Conservation (phyloP, 2,888 invertebrate genomes). For the Drosophila sordidula region DNA sequence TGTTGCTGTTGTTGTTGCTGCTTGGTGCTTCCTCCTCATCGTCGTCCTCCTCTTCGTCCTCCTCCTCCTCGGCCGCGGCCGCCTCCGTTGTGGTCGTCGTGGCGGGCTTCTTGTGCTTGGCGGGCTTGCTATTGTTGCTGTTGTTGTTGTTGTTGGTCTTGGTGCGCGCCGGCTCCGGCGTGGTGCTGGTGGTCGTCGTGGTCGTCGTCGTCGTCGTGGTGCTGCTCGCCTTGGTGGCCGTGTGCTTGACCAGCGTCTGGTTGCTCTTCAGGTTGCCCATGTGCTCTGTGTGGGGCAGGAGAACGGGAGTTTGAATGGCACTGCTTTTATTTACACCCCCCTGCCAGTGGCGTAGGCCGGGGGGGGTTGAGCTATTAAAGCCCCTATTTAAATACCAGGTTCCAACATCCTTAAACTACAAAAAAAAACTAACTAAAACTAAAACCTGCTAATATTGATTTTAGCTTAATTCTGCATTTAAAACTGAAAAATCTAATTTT, state of each 20-base stretch:
- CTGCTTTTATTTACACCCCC: background rate
- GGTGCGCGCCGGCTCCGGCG: constrained; percentile 79
- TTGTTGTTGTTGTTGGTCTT: constrained; percentile 72
- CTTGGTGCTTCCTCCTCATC: constrained; percentile 51
- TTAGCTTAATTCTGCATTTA: too few relatives aligned
- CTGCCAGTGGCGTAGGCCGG: too few relatives aligned
- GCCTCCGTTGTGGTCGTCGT: constrained; percentile 74
- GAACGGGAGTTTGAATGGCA: background rate
- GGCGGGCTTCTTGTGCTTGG: constrained; percentile 78
- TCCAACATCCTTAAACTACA: too few relatives aligned
- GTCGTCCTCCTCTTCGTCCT: constrained; percentile 65
- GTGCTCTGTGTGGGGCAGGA: constrained; percentile 73
- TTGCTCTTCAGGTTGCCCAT: constrained; percentile 76
- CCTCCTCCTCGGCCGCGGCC: constrained; percentile 63
- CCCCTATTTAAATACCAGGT: too few relatives aligned
- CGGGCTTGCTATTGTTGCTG: constrained; percentile 60
- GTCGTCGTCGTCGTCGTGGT: constrained; percentile 65
- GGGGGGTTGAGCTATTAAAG: too few relatives aligned
- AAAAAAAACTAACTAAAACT: too few relatives aligned
- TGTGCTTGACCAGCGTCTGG: constrained; percentile 63
- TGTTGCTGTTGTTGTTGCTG: constrained; percentile 21
- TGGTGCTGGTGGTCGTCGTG: constrained; percentile 69
- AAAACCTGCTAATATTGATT: too few relatives aligned
- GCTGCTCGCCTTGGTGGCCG: constrained; percentile 30
- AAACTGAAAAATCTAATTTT: too few relatives aligned